A percentile compares a stretch with the other conserved stretches of the same genome.
These are phyloP conservation scores for Hirtodrosophila cameraria DNA, from an alignment of 2,888 invertebrate genomes.

Conservation along the genomic window DNA sequence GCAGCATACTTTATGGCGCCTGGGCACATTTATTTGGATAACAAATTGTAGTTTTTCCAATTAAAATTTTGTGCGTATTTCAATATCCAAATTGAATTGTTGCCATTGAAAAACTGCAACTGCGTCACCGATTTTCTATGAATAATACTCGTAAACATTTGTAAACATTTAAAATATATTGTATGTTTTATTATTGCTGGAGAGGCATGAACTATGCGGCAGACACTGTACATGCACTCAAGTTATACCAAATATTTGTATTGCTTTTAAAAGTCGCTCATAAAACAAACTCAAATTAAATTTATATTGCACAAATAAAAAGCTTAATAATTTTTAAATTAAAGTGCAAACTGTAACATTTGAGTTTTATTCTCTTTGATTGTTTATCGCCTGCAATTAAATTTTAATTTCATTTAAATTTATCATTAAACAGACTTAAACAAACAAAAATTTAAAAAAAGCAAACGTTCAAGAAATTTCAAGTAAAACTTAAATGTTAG, in stretches of 20 bases:
- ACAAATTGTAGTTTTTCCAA: conserved; percentile 70
- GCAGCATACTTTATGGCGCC: conserved; percentile 54
- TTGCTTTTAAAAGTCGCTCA: conserved; percentile 21
- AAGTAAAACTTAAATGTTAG: no score
- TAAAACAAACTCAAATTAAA: conserved; percentile 23
- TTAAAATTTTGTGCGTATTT: conserved; percentile 59
- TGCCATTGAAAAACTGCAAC: conserved; percentile 53
- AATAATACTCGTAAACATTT: conserved; percentile 12
- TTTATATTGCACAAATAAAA: conserved; percentile 13
- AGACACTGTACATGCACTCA: conserved; percentile 42
- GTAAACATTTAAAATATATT: conserved; percentile 38
- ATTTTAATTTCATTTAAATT: background rate
- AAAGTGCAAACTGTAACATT: background rate
- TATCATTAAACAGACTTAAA: no score
- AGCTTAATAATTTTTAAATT: background rate
- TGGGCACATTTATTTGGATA: conserved; percentile 69
- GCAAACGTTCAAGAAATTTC: no score
- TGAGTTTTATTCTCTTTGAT: background rate
- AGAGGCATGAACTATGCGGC: conserved; percentile 19
- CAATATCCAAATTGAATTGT: conserved; percentile 55
- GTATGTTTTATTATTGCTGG: conserved; percentile 44
- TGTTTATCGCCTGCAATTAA: no score
- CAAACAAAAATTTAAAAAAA: no score
- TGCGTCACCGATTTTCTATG: conserved; percentile 43
- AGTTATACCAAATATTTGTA: conserved; percentile 43